phyloP scores from a whole-genome alignment of 2,888 invertebrate species.

The Eucriotettix oculatus region DNA sequence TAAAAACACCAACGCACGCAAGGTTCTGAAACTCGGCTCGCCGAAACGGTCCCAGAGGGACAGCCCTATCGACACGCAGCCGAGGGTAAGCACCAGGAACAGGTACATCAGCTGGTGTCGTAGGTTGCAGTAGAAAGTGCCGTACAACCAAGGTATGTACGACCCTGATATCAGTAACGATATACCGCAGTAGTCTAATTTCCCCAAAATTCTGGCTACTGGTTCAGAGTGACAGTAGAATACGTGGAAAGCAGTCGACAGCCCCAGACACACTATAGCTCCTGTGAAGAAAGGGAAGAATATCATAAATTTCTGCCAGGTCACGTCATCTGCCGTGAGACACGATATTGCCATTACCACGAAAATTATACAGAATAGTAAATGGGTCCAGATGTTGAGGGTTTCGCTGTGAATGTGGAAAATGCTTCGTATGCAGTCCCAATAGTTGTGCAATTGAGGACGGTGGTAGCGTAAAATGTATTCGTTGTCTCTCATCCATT shows the following conservation, averaged over 20 bases:
- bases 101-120: constrained; percentile 83
- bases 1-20: constrained; percentile 84
- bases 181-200: constrained; percentile 98
- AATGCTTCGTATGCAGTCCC: constrained; percentile 92
- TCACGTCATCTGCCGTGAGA: constrained; percentile 69
- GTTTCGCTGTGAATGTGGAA: constrained; percentile 98
- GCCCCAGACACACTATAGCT: constrained; percentile 89
- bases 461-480: constrained; percentile 89
- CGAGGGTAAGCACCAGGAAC: constrained; percentile 79
- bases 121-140: constrained; percentile 96
- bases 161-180: constrained; percentile 96
- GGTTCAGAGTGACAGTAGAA: constrained; percentile 95
- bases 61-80: constrained; percentile 83
- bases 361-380: constrained; percentile 79
- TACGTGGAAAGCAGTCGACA: constrained; percentile 95
- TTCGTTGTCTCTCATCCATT: constrained; percentile 97
- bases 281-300: constrained; percentile 93
- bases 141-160: constrained; percentile 98
- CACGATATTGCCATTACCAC: constrained; percentile 70
- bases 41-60: constrained; percentile 96
- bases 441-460: constrained; percentile 88
- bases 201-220: constrained; percentile 93
- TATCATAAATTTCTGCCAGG: constrained; percentile 82
- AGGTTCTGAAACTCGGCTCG: constrained; percentile 74
- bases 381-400: constrained; percentile 97